Evolutionary conservation across 2,888 invertebrate genomes (phyloP), one percentile per base, ranked within the genome.

Genomic region (Mythimna pallens): DNA sequence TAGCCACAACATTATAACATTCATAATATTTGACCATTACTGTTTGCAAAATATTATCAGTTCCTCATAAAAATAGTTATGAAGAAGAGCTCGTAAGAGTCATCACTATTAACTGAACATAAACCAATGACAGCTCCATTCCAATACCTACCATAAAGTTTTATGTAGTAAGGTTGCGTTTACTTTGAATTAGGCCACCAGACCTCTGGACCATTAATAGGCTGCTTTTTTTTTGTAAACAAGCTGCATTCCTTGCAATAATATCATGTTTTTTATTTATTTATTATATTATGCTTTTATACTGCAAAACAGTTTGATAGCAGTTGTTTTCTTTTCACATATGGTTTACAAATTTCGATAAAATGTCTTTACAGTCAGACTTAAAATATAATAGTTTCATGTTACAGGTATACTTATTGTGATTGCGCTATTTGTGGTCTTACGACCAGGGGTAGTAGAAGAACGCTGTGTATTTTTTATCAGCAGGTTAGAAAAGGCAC

Each of bases 171-270:
- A 47, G 73, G 65, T 57, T 57, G 62, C 57, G 65, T 72, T 72
- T 62, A 47, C 79, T 78, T 72, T 63, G 65, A 77, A 63, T 65
- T 57, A 77, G 79, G 76, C 78, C 79, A 79, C 65, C 36, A 22
- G 25, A 72, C 72, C 65, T 20, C 50, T 52, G 50, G n/a, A 36
- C 20, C 36, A 58, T 70, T 63, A 58, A 63, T 30, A 47, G 61
- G 10, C 17, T 22, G 4, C 25, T 8, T 0, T 43, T 73, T n/a
- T 58, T 10, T 50, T 54, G 20, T 52, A n/a, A 7, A 6, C 17
- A 47, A 20, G 10, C n/a, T n/a, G 25, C 25, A 36, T 43, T 61
- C 17, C 17, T n/a, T 62, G 9, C 25, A 52, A 22, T 34, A 3
- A 59, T 7, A 36, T 12, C 36, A 36, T 65, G n/a, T 6, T 40